A percentile compares a stretch with the other conserved stretches of the same genome.
Conservation (phyloP, 2,888 invertebrate genomes). For the Pteria penguin region DNA sequence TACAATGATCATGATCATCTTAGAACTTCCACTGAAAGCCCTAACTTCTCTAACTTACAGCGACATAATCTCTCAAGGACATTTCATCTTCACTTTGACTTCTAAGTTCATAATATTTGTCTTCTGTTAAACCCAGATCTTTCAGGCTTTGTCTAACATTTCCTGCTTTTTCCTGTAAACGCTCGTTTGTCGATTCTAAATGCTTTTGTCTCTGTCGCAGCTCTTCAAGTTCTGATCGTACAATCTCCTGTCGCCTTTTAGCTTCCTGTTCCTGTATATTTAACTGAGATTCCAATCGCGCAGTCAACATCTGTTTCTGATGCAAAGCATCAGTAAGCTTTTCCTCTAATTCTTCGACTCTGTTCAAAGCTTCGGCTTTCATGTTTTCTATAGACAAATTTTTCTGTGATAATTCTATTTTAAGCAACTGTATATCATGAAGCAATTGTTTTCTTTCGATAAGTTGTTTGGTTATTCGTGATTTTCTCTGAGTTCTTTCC, state of each 20-base stretch:
- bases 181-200: conserved; percentile 77
- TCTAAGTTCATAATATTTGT: conserved; percentile 74
- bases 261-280: conserved; percentile 78
- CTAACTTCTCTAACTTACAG: no score
- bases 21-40: no score
- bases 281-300: conserved; percentile 77
- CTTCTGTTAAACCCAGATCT: conserved; percentile 76
- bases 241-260: conserved; percentile 72
- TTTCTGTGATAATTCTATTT: conserved; percentile 79
- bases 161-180: conserved; percentile 76
- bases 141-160: conserved; percentile 74
- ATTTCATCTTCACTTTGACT: conserved; percentile 72
- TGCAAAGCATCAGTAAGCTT: conserved; percentile 77
- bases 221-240: conserved; percentile 75
- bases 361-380: conserved; percentile 77
- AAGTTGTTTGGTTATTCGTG: conserved; percentile 74
- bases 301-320: conserved; percentile 78
- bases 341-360: conserved; percentile 79
- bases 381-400: conserved; percentile 77
- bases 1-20: no score
- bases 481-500: conserved; percentile 59
- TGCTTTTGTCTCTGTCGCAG: conserved; percentile 75
- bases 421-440: conserved; percentile 79
- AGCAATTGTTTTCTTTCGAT: conserved; percentile 78
- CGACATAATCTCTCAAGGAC: conserved; percentile 77